Base-by-base conservation (phyloP, 2,888 invertebrate genomes). In the Machimus rusticus region DNA sequence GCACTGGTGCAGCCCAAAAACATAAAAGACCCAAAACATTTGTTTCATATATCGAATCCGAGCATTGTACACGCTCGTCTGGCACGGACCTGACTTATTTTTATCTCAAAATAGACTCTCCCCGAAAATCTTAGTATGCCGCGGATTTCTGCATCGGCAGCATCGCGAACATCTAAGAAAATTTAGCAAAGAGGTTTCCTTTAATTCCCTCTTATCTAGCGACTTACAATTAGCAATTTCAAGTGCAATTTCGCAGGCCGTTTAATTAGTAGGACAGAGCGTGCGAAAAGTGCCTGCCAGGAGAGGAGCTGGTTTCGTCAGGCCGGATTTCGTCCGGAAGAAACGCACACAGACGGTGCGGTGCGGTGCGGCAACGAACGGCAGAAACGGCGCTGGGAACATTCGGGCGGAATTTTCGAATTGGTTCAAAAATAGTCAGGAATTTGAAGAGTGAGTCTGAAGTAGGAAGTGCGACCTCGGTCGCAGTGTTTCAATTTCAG, bases 71-170 rank as follows among this genome's bases (percentile, higher is more conserved):
- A 74, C 37, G 74, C 19, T 57, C 39, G 39, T 84, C 66, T 39
- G 74, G 74, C 31, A n/a, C 81, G 81, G 51, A 34, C 34, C 84
- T 37, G 84, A 74, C 66, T 74, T 74, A 51, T 74, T 86, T 74
- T 19, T 46, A 57, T 81, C 87, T 86, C 34, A 86, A 88, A 88
- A 88, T 87, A 87, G 37, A 46, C 46, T 78, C 39, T 14, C 87
- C 76, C 81, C 86, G 74, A 88, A 86, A 85, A 31, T 88, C 76
- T 84, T 86, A 88, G 88, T 88, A 28, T 39, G 55, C 43, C 79
- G 74, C 74, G 37, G 88, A 86, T 81, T 86, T 88, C 79, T 81
- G 86, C 79, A 86, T 86, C 46, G 86, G 34, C 74, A 86, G 76
- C 81, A 86, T 46, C 87, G 43, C 6, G 31, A 78, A 37, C 16